Percentiles rank a stretch among this genome's conserved stretches.
phyloP scores from a whole-genome alignment of 2,797 vertebrate genomes.

The Esox masquinongy region DNA sequence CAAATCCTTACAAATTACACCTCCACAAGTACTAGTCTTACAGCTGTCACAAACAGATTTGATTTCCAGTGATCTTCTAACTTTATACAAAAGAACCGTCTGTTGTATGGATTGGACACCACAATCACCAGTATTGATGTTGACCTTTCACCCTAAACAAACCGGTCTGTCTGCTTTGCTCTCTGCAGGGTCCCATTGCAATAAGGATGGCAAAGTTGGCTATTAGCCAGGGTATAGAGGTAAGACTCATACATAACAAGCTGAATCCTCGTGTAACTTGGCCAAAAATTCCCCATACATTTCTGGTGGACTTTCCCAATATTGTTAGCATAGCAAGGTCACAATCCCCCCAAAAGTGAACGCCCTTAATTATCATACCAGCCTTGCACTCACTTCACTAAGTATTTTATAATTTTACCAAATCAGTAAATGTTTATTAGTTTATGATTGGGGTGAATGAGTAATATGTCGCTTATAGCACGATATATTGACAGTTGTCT shows the following conservation, averaged over 20 bases:
- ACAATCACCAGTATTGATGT: neutral
- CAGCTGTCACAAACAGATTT: neutral
- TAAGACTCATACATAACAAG: slow-evolving; percentile 62
- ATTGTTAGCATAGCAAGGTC: no score
- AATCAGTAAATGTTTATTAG: neutral
- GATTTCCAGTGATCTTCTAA: neutral
- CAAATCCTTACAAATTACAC: neutral
- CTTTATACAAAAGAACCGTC: neutral
- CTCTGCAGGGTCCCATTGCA: slow-evolving; percentile 90
- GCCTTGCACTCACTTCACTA: no score
- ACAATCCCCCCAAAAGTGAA: no score
- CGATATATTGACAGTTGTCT: slow-evolving; percentile 12
- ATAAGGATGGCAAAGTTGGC: slow-evolving; percentile 96
- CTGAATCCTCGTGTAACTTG: no score
- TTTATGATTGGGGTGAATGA: neutral
- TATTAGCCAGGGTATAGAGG: slow-evolving; percentile 97
- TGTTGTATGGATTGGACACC: neutral
- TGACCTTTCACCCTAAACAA: neutral
- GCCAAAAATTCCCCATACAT: no score
- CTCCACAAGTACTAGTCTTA: neutral
- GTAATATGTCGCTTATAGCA: neutral
- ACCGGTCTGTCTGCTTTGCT: slow-evolving; percentile 22
- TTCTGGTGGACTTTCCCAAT: no score
- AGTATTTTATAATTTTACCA: neutral
- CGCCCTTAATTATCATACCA: no score